A percentile compares a stretch with the other conserved stretches of the same genome.
Evolutionary conservation across 2,797 vertebrate genomes (phyloP).

Genomic region (Bradypodion ventrale): DNA sequence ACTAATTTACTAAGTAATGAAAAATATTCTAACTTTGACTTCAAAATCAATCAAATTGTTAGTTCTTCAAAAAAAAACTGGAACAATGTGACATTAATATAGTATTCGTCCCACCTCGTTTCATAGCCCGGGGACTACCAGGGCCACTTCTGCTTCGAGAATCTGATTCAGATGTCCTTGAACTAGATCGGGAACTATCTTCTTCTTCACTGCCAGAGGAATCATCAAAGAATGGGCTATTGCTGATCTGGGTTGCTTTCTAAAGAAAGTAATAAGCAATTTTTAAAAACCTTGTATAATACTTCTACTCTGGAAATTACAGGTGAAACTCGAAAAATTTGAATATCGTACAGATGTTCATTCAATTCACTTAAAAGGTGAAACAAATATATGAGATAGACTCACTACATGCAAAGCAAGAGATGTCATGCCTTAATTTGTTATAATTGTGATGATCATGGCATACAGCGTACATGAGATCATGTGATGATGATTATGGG

Average conservation of each 20-base stretch:
- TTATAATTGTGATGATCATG: too few relatives aligned
- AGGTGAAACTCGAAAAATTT: too few relatives aligned
- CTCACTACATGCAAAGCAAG: too few relatives aligned
- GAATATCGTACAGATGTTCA: too few relatives aligned
- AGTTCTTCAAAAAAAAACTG: not conserved
- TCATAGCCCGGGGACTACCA: conserved; percentile 88
- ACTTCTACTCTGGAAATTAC: conserved; percentile 3
- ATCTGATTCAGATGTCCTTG: conserved; percentile 83
- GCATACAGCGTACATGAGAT: too few relatives aligned
- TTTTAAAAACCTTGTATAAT: conserved; percentile 38
- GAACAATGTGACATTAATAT: not conserved
- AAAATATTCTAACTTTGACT: not conserved
- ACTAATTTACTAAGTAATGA: not conserved
- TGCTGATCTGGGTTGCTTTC: conserved; percentile 94
- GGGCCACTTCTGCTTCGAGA: conserved; percentile 83
- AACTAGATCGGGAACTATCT: conserved; percentile 85
- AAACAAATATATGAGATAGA: too few relatives aligned
- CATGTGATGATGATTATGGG: too few relatives aligned
- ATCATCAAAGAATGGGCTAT: conserved; percentile 87
- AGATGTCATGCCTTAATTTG: too few relatives aligned
- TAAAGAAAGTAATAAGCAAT: conserved; percentile 68
- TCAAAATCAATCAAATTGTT: not conserved
- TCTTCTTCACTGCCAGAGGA: conserved; percentile 93
- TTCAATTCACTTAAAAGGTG: too few relatives aligned
- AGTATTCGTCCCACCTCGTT: conserved; percentile 81